These are phyloP conservation scores for Pandemis cinnamomeana DNA, from an alignment of 2,888 invertebrate genomes.

Conservation along the genomic window DNA sequence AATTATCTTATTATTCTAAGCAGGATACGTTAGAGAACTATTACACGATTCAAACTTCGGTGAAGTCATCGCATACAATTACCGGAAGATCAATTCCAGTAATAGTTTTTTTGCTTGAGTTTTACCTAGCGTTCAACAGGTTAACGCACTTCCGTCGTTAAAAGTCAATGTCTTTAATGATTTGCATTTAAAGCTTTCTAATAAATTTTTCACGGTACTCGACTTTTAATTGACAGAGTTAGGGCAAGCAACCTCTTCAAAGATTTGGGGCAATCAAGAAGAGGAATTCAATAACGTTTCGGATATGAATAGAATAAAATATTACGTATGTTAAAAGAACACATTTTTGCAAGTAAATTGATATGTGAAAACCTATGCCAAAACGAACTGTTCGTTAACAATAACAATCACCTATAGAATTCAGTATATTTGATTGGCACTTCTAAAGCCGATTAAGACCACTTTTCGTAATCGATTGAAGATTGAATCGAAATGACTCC, in stretches of 20 bases:
- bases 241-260: background rate
- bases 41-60: slow-evolving; percentile 18
- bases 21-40: slow-evolving; percentile 14
- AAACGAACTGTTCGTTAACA: slow-evolving; percentile 2
- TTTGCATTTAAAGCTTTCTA: slow-evolving; percentile 37
- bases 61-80: slow-evolving; percentile 35
- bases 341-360: background rate
- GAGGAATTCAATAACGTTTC: background rate
- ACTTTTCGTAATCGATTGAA: slow-evolving; percentile 63
- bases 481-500: slow-evolving; percentile 54
- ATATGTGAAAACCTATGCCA: background rate
- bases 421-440: slow-evolving; percentile 39
- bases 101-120: slow-evolving; percentile 29
- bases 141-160: slow-evolving; percentile 37
- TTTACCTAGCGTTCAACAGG: slow-evolving; percentile 33
- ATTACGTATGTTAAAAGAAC: background rate
- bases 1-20: slow-evolving; percentile 7
- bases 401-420: slow-evolving; percentile 22
- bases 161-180: slow-evolving; percentile 33
- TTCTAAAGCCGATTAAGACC: slow-evolving; percentile 49
- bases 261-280: background rate
- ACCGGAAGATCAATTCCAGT: slow-evolving; percentile 32
- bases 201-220: slow-evolving; percentile 31
- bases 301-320: background rate
- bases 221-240: slow-evolving; percentile 23